Percentiles rank a stretch among this genome's conserved stretches.
These are phyloP conservation scores for Noctilio leporinus DNA, from an alignment of 2,113 vertebrate species.

Conservation along the genomic window DNA sequence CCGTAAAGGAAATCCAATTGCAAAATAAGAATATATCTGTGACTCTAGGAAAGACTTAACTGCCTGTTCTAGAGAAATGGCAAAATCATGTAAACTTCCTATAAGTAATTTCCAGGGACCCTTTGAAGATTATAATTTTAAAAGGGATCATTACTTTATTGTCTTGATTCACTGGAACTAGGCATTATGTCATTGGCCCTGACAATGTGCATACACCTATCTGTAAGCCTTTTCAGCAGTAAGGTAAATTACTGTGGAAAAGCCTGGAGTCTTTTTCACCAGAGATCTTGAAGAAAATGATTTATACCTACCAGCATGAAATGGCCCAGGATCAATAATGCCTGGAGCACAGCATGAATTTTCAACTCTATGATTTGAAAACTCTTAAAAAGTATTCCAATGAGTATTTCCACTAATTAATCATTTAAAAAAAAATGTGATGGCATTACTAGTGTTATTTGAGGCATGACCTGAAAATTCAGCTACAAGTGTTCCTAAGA, in stretches of 20 bases:
- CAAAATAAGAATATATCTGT: constrained; percentile 1
- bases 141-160: background rate
- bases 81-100: constrained; percentile 6
- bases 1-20: background rate
- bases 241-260: constrained; percentile 36
- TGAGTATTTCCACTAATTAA: constrained; percentile 41
- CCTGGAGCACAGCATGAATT: constrained; percentile 18
- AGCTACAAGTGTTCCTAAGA: background rate
- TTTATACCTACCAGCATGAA: constrained; percentile 36
- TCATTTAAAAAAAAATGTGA: background rate
- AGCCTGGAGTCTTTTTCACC: constrained; percentile 28
- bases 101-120: background rate
- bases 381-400: constrained; percentile 40
- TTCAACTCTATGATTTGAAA: constrained; percentile 51
- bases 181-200: background rate
- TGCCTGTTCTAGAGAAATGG: background rate
- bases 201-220: background rate
- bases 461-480: constrained; percentile 22
- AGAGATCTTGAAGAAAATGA: constrained; percentile 32
- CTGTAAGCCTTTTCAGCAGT: constrained; percentile 17
- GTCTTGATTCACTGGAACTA: background rate
- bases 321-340: constrained; percentile 43
- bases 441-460: background rate
- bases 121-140: constrained; percentile 14
- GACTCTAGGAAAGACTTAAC: background rate